Evolutionary conservation across 2,113 vertebrate genomes (phyloP).

Genomic region (Spea multiplicata): DNA sequence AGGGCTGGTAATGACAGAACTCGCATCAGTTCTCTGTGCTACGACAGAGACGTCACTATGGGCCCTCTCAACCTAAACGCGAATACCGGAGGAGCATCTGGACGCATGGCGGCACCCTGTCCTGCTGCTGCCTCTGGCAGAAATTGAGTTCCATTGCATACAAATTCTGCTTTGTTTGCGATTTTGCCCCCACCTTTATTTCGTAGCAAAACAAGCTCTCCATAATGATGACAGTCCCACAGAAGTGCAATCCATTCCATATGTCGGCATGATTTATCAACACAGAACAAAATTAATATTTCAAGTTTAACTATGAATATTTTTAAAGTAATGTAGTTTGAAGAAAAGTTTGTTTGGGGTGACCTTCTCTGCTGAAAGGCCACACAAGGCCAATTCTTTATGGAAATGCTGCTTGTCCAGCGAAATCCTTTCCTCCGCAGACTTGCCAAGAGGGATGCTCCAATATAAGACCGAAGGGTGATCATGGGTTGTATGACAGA

Average conservation of each 20-base stretch:
- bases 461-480: no score
- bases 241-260: constrained; percentile 35
- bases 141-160: not conserved
- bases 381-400: no score
- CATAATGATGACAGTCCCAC: constrained; percentile 30
- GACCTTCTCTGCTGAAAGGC: no score
- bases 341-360: no score
- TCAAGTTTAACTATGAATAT: no score
- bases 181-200: constrained; percentile 11
- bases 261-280: constrained; percentile 8
- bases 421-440: no score
- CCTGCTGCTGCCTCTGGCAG: not conserved
- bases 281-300: no score
- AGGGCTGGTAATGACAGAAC: not conserved
- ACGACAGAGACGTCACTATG: not conserved
- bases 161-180: constrained; percentile 34
- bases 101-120: not conserved
- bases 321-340: no score
- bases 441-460: no score
- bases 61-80: not conserved
- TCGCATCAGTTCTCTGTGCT: not conserved
- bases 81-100: not conserved
- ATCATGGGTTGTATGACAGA: no score
- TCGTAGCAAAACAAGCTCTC: constrained; percentile 20
- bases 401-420: no score